Conservation (phyloP, 1,140 invertebrate genomes). For the Aphelinus atriplicis region DNA sequence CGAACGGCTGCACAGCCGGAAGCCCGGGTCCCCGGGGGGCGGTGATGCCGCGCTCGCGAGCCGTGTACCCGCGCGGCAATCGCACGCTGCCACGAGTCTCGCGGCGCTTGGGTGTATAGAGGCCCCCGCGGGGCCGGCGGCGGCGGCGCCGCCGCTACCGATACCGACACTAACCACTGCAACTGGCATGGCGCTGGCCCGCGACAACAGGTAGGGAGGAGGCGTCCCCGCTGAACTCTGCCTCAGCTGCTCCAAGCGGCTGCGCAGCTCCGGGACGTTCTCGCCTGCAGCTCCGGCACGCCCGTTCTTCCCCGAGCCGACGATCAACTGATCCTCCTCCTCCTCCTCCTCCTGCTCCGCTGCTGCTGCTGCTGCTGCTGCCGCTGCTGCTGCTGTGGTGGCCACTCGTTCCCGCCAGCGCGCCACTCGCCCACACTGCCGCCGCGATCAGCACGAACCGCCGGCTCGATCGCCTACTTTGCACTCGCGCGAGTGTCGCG, state of each 20-base stretch:
- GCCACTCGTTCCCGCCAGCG: neutral
- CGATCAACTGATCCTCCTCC: neutral
- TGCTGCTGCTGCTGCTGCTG: slow-evolving; percentile 11
- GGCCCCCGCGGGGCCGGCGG: no score
- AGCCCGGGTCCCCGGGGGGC: no score
- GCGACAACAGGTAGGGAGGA: slow-evolving; percentile 44
- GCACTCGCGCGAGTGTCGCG: neutral
- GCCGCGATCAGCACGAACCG: neutral
- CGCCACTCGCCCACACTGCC: neutral
- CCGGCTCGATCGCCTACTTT: no score
- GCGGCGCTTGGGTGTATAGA: no score
- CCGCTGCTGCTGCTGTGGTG: neutral
- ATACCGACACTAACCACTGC: slow-evolving; percentile 59
- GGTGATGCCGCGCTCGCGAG: no score
- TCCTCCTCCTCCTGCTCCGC: slow-evolving; percentile 32
- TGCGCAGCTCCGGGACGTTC: slow-evolving; percentile 40
- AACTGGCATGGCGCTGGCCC: slow-evolving; percentile 65
- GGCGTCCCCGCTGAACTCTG: neutral
- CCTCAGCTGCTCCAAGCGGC: slow-evolving; percentile 46
- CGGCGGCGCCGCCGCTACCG: no score
- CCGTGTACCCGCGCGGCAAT: no score
- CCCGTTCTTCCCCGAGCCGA: slow-evolving; percentile 6
- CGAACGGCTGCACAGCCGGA: neutral
- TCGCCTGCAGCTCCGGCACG: neutral
- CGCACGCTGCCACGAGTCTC: no score